Conservation (phyloP, 2,888 invertebrate species). For the Drosophila formosana region DNA sequence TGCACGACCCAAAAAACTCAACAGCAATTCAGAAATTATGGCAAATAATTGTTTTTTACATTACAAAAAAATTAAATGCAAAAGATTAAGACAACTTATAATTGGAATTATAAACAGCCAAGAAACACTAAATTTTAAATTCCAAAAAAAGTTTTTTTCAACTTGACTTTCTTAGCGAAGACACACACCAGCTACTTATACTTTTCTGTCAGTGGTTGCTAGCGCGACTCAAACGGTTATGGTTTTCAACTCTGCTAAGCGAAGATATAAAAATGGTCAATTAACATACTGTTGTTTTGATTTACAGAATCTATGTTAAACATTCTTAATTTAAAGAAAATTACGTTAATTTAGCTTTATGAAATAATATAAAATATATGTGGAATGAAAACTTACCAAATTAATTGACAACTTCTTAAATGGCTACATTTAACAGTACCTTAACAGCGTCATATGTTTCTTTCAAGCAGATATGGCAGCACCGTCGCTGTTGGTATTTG, state of each 20-base stretch:
- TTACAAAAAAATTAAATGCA: no score
- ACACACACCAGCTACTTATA: neutral
- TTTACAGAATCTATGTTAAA: neutral
- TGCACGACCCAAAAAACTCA: neutral
- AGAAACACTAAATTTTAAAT: neutral
- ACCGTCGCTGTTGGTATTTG: neutral
- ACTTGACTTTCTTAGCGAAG: neutral
- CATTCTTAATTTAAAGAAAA: neutral
- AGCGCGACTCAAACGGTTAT: neutral
- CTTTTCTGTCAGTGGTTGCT: neutral
- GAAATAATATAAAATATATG: no score
- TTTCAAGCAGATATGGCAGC: neutral
- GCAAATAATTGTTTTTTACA: no score
- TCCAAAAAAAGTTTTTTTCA: neutral
- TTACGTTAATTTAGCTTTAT: no score
- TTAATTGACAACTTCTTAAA: no score
- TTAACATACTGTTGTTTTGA: neutral
- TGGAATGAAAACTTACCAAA: no score
- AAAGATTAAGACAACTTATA: no score
- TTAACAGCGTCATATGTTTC: neutral
- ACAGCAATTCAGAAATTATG: neutral
- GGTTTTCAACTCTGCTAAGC: constrained; percentile 4
- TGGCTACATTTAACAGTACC: neutral
- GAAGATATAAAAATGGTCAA: neutral
- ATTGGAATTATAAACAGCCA: no score